Conservation (phyloP, 2,888 invertebrate species). For the Norana najaformis region DNA sequence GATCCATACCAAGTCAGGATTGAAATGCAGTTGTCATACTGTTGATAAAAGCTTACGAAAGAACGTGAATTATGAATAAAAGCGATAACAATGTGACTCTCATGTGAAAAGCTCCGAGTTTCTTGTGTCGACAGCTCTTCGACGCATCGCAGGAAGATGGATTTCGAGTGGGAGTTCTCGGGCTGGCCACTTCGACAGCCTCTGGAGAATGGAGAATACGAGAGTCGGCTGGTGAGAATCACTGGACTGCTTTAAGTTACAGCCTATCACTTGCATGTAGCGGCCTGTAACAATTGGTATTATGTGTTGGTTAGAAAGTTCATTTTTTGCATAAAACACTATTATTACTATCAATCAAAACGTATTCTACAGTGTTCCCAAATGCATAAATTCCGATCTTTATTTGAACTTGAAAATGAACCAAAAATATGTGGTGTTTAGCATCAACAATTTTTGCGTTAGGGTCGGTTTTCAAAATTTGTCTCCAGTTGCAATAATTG, state of each 20-base stretch:
- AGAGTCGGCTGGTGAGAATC: conserved; percentile 22
- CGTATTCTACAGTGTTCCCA: no score
- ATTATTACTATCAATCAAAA: no score
- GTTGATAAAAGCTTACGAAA: neutral
- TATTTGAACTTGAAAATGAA: no score
- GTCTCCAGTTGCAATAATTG: no score
- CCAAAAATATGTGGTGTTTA: no score
- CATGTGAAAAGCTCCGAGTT: neutral
- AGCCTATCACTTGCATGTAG: neutral
- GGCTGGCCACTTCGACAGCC: conserved; percentile 9
- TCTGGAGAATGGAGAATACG: conserved; percentile 27
- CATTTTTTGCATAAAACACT: neutral
- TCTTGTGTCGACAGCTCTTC: neutral
- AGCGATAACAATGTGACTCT: neutral
- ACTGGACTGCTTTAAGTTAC: neutral
- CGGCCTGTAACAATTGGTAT: neutral
- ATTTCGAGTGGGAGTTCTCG: neutral
- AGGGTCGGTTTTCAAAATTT: no score
- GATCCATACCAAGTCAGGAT: no score
- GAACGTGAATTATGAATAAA: neutral
- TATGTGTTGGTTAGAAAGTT: neutral
- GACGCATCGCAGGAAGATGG: conserved; percentile 8
- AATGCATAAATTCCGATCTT: no score
- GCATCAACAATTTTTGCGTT: no score
- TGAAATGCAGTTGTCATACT: neutral